Conservation (phyloP, 2,113 vertebrate species). For the Engraulis encrasicolus region DNA sequence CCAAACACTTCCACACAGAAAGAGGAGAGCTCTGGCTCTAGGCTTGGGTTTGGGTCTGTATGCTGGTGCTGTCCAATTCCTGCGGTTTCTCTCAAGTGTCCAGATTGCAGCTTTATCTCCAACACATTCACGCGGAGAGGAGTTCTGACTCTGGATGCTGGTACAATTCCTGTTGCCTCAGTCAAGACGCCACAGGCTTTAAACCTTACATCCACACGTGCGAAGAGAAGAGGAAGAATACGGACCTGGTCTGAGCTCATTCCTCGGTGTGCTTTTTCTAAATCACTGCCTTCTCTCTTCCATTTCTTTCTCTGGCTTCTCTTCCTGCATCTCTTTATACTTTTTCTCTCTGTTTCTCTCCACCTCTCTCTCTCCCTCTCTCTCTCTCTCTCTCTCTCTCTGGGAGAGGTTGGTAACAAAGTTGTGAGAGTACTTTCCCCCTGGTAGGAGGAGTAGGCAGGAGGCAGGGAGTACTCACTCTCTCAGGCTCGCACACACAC, state of each 20-base stretch:
- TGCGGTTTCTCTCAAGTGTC: too few relatives aligned
- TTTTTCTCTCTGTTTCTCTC: background rate
- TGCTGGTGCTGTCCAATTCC: too few relatives aligned
- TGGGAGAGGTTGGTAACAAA: slow-evolving; percentile 7
- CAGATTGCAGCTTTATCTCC: too few relatives aligned
- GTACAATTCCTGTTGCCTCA: too few relatives aligned
- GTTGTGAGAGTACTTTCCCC: slow-evolving; percentile 12
- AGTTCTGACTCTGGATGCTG: too few relatives aligned
- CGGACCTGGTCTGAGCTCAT: background rate
- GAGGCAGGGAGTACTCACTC: slow-evolving; percentile 1
- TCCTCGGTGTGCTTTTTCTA: background rate
- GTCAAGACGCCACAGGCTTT: too few relatives aligned
- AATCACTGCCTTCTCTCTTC: background rate
- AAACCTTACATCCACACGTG: too few relatives aligned
- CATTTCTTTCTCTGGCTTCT: background rate
- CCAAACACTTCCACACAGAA: too few relatives aligned
- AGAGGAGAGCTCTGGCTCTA: too few relatives aligned
- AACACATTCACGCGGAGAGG: too few relatives aligned
- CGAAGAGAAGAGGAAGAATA: background rate
- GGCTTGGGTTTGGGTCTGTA: too few relatives aligned
- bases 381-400: background rate
- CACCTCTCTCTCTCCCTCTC: background rate
- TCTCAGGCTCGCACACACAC: background rate
- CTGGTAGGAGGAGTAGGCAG: slow-evolving; percentile 6
- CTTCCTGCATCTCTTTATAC: background rate